These are phyloP conservation scores for Scartelaos histophorus DNA, from an alignment of 2,113 vertebrate genomes.

Conservation along the genomic window DNA sequence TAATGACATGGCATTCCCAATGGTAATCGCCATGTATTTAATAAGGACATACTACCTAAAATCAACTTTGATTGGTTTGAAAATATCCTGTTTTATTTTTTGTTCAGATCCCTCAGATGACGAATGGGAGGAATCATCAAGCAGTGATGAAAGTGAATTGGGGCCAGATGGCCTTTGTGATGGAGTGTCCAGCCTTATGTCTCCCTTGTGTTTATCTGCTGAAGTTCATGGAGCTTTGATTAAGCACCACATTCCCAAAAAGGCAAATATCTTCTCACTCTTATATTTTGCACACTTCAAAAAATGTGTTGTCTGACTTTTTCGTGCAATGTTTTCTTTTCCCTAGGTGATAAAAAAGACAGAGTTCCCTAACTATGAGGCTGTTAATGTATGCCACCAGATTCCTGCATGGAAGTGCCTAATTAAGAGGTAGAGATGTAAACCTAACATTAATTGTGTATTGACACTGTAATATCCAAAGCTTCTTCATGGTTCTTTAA, in stretches of 20 bases:
- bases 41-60: background rate
- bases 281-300: background rate
- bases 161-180: conserved; percentile 83
- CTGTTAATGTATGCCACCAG: conserved; percentile 82
- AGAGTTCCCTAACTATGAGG: conserved; percentile 80
- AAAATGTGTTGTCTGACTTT: background rate
- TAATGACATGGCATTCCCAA: conserved; percentile 41
- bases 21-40: background rate
- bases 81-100: background rate
- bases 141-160: conserved; percentile 91
- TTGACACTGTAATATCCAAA: background rate
- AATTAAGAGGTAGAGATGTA: conserved; percentile 84
- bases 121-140: conserved; percentile 94
- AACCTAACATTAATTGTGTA: background rate
- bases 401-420: conserved; percentile 85
- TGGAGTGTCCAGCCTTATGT: conserved; percentile 75
- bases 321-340: background rate
- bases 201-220: conserved; percentile 92
- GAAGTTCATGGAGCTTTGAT: conserved; percentile 87
- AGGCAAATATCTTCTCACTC: conserved; percentile 74
- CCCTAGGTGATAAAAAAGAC: conserved; percentile 92
- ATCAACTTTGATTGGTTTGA: background rate
- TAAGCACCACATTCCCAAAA: conserved; percentile 87
- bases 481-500: conserved; percentile 52
- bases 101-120: conserved; percentile 88